These are phyloP conservation scores for Leptoclinus maculatus DNA, from an alignment of 2,797 vertebrate genomes.

Conservation along the genomic window DNA sequence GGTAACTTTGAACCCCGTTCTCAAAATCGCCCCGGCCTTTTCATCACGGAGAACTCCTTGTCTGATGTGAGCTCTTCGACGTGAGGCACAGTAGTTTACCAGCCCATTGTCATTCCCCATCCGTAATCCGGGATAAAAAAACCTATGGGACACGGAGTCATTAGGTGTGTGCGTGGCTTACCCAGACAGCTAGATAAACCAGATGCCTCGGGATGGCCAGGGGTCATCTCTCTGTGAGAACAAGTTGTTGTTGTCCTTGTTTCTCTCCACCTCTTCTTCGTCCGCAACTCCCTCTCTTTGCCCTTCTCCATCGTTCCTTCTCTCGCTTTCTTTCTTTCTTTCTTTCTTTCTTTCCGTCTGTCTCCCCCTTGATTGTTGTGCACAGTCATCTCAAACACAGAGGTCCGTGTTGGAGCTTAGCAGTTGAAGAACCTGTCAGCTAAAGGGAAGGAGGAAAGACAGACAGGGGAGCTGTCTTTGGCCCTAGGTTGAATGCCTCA, in stretches of 20 bases:
- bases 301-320: conserved; percentile 46
- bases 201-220: conserved; percentile 86
- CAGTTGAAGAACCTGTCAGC: conserved; percentile 80
- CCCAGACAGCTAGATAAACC: conserved; percentile 84
- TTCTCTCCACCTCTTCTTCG: conserved; percentile 61
- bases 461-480: conserved; percentile 79
- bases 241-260: conserved; percentile 83
- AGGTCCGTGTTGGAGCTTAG: conserved; percentile 76
- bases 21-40: conserved; percentile 40
- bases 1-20: conserved; percentile 59
- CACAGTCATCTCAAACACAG: conserved; percentile 77
- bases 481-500: conserved; percentile 83
- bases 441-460: conserved; percentile 71
- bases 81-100: conserved; percentile 67
- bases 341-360: conserved; percentile 22
- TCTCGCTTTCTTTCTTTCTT: conserved; percentile 22
- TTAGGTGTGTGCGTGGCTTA: conserved; percentile 84
- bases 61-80: conserved; percentile 66
- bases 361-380: conserved; percentile 73
- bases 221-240: conserved; percentile 84
- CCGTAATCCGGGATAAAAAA: conserved; percentile 80
- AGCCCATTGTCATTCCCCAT: conserved; percentile 81
- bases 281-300: conserved; percentile 38
- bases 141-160: conserved; percentile 81
- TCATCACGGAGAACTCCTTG: conserved; percentile 55